Conservation (phyloP, 1,140 invertebrate species). For the Drosophila jambulina region DNA sequence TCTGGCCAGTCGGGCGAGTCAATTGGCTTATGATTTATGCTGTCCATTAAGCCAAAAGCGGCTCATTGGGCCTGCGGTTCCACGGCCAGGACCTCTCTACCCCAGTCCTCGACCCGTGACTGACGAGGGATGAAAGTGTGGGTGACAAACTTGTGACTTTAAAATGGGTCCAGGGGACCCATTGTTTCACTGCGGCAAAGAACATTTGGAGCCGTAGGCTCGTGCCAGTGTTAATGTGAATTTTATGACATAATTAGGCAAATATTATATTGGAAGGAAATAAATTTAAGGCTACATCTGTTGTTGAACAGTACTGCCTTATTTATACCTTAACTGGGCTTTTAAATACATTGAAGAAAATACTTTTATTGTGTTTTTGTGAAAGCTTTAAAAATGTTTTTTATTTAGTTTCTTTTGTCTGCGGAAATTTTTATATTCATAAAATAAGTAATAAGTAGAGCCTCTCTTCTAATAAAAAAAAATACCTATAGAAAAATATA, state of each 20-base stretch:
- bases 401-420: background rate
- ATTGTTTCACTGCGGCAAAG: constrained; percentile 6
- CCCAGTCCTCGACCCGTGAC: constrained; percentile 13
- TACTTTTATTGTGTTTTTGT: background rate
- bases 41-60: constrained; percentile 64
- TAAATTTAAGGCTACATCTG: constrained; percentile 23
- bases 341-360: background rate
- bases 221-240: constrained; percentile 13
- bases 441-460: background rate
- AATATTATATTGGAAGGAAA: constrained; percentile 17
- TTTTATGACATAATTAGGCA: constrained; percentile 37
- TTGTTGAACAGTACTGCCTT: background rate
- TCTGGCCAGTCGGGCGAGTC: constrained; percentile 56
- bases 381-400: background rate
- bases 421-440: background rate
- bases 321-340: background rate
- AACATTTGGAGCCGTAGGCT: constrained; percentile 7
- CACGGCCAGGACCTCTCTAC: background rate
- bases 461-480: background rate
- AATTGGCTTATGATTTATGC: constrained; percentile 81
- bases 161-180: constrained; percentile 24
- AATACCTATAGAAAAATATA: no score
- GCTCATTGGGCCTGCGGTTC: constrained; percentile 54
- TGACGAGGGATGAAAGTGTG: constrained; percentile 17
- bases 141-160: constrained; percentile 18